Conservation (phyloP, 2,888 invertebrate species). For the Rhagonycha fulva region DNA sequence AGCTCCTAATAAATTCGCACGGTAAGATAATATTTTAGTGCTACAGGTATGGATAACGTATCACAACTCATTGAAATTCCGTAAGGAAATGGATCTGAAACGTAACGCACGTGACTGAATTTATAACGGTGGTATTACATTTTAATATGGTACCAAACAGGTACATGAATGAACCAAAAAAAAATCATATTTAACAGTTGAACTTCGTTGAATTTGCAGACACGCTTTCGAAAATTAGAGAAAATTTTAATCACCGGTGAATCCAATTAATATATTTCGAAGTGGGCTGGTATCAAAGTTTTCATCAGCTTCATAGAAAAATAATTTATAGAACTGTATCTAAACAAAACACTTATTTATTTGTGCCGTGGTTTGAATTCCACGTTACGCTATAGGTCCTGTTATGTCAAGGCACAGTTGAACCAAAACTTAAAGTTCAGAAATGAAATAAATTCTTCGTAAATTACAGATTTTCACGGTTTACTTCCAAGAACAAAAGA, state of each 20-base stretch:
- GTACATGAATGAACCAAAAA: constrained; percentile 23
- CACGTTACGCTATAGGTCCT: too few relatives aligned
- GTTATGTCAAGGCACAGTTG: too few relatives aligned
- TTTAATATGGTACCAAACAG: constrained; percentile 19
- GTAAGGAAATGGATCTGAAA: constrained; percentile 27
- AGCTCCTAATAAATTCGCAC: neutral
- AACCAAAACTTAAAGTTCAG: too few relatives aligned
- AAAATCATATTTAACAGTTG: constrained; percentile 4
- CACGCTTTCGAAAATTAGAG: neutral
- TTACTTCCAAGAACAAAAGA: too few relatives aligned
- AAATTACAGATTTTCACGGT: too few relatives aligned
- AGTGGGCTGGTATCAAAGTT: neutral
- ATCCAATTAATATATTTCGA: neutral
- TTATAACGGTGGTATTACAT: constrained; percentile 21
- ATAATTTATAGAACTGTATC: neutral
- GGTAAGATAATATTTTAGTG: constrained; percentile 8
- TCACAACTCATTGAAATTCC: constrained; percentile 22
- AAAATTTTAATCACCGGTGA: neutral
- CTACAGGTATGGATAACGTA: constrained; percentile 20
- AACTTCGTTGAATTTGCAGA: constrained; percentile 6
- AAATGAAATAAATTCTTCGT: too few relatives aligned
- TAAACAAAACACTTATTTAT: too few relatives aligned
- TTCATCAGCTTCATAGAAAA: neutral
- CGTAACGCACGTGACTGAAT: constrained; percentile 22
- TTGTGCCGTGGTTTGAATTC: too few relatives aligned